Evolutionary conservation across 1,140 invertebrate genomes (phyloP).

Genomic region (Sipha flava): DNA sequence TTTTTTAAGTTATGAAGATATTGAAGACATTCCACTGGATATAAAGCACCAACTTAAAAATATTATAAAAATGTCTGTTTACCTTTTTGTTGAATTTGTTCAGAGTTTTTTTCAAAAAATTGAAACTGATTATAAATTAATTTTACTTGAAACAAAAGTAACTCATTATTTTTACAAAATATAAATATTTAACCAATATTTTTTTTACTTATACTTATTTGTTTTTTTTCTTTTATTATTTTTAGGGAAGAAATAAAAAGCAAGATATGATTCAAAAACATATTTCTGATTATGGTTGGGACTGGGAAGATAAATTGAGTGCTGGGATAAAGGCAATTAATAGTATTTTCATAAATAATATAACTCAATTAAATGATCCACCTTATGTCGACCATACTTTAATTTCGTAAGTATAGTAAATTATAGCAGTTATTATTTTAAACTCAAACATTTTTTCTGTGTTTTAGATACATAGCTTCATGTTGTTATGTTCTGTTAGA

Average conservation of each 20-base stretch:
- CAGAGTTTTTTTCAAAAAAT: constrained; percentile 26
- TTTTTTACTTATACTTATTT: neutral
- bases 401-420: constrained; percentile 44
- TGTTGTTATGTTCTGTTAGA: constrained; percentile 39
- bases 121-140: constrained; percentile 33
- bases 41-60: constrained; percentile 29
- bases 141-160: constrained; percentile 35
- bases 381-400: constrained; percentile 74
- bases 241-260: constrained; percentile 36
- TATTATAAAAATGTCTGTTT: constrained; percentile 37
- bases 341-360: constrained; percentile 55
- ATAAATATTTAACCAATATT: constrained; percentile 35
- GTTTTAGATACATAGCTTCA: constrained; percentile 74
- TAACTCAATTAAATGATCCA: constrained; percentile 69
- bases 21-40: constrained; percentile 7
- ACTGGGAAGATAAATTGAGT: constrained; percentile 52
- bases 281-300: constrained; percentile 44
- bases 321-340: constrained; percentile 57
- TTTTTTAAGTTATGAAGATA: constrained; percentile 16
- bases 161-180: neutral
- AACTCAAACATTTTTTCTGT: neutral
- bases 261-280: constrained; percentile 39
- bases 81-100: constrained; percentile 34
- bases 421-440: neutral
- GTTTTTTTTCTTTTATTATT: neutral